Evolutionary conservation across 1,140 invertebrate species (phyloP).

Genomic region (Elysia chlorotica): DNA sequence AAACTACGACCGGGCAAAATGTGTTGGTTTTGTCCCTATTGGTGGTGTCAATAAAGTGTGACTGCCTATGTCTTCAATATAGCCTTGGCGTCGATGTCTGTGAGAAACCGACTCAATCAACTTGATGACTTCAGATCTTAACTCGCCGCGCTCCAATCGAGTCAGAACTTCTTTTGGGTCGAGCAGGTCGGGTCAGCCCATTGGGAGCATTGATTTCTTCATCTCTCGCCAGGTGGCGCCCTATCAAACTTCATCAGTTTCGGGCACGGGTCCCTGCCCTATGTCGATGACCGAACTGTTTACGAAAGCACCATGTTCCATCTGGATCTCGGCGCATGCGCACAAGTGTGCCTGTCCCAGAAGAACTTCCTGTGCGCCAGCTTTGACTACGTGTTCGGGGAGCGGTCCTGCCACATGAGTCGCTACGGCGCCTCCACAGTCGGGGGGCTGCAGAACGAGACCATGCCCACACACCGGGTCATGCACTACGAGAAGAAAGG

Average conservation of each 20-base stretch:
- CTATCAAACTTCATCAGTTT: constrained; percentile 56
- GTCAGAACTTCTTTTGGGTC: too few species aligned
- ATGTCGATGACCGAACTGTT: constrained; percentile 43
- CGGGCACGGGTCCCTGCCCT: constrained; percentile 49
- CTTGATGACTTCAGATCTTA: too few species aligned
- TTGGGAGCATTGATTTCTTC: too few species aligned
- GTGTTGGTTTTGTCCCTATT: too few species aligned
- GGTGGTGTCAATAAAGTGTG: too few species aligned
- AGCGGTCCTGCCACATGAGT: constrained; percentile 52
- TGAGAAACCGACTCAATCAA: too few species aligned
- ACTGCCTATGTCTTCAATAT: too few species aligned
- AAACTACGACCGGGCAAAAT: too few species aligned
- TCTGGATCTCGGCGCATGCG: constrained; percentile 52
- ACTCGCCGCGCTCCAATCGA: too few species aligned
- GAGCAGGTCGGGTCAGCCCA: too few species aligned
- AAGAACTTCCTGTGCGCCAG: constrained; percentile 52
- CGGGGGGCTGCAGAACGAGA: constrained; percentile 42
- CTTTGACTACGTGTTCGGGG: constrained; percentile 53
- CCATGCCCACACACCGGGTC: constrained; percentile 34
- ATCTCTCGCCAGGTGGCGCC: constrained; percentile 41
- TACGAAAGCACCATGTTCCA: constrained; percentile 51
- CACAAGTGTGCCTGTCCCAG: constrained; percentile 53
- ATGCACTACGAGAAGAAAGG: constrained; percentile 59
- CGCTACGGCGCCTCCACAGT: constrained; percentile 54
- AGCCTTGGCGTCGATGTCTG: too few species aligned